Conservation (phyloP, 1,140 invertebrate genomes). For the Caenorhabditis remanei region DNA sequence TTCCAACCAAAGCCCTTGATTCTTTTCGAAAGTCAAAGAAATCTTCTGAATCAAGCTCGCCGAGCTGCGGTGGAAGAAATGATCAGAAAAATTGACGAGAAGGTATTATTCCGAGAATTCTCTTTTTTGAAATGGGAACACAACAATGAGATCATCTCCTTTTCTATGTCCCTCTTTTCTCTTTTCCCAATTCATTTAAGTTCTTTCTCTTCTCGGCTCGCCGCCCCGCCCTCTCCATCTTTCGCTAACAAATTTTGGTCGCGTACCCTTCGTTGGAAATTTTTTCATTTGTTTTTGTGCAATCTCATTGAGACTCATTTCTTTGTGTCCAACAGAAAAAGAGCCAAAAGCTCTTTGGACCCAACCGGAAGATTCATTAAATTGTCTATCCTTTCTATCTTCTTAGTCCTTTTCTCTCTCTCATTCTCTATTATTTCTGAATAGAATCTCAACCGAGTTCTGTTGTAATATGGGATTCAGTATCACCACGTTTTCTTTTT, state of each 20-base stretch:
- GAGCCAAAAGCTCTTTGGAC: neutral
- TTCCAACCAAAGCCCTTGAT: neutral
- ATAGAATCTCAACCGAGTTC: neutral
- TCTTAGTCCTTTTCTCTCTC: neutral
- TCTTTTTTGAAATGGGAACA: neutral
- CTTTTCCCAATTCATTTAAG: neutral
- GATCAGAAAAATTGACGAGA: slow-evolving; percentile 13
- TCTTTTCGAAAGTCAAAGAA: neutral
- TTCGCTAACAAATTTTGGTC: slow-evolving; percentile 2
- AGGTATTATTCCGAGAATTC: neutral
- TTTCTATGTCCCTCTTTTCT: neutral
- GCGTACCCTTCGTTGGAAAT: neutral
- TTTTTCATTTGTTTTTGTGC: slow-evolving; percentile 39
- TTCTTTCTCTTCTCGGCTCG: too few relatives aligned
- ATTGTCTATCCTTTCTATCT: slow-evolving; percentile 20
- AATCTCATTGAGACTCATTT: slow-evolving; percentile 48
- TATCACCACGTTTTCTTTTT: neutral
- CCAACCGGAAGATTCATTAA: slow-evolving; percentile 35
- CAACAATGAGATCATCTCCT: slow-evolving; percentile 17
- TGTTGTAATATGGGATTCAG: slow-evolving; percentile 6
- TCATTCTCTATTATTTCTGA: neutral
- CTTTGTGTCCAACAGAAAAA: neutral
- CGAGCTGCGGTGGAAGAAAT: neutral
- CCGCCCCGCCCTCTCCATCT: neutral
- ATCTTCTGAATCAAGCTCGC: neutral